Base-by-base conservation (phyloP, 2,797 vertebrate species). In the Alfaro cultratus region DNA sequence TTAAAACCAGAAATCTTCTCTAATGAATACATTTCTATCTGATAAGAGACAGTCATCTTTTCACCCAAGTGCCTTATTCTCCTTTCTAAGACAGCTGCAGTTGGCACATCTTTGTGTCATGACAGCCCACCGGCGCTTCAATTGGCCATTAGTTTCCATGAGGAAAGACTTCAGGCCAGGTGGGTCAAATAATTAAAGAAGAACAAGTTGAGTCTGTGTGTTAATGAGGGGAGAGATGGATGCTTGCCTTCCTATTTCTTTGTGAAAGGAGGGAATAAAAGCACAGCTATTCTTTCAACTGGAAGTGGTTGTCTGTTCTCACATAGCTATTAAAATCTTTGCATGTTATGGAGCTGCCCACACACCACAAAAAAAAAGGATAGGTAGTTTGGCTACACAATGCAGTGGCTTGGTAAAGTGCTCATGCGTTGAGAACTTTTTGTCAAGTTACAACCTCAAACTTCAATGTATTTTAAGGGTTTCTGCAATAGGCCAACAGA, bases 121-220 rank as follows among this genome's bases (percentile, higher is more conserved):
- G 88, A 91, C 91, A 89, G 82, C 80, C 86, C 77, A 83, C 79
- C 77, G 36, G 70, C 83, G 81, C 89, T 91, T 81, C 90, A 92
- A 90, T 84, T 92, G 94, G 87, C 90, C 93, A 96, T 95, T 95
- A 95, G 88, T 83, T 85, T 89, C 88, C 79, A 83, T 83, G 73
- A 86, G 83, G 39, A 76, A 89, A 88, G 91, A 85, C 91, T 89
- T 87, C 77, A 74, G 85, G 86, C 85, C 81, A 91, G 89, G 85
- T 87, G 82, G 90, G 89, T 91, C 90, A 85, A 72, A 83, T 88
- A 92, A 94, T 95, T 95, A 94, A 91, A 89, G 91, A 71, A 80
- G 88, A 85, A 85, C 89, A 90, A 92, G 91, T 91, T 87, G 89
- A 87, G 91, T 87, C 76, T 78, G 46, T 23, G 45, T 88, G 89